These are phyloP conservation scores for Aromia moschata DNA, from an alignment of 2,888 invertebrate genomes.

Conservation along the genomic window DNA sequence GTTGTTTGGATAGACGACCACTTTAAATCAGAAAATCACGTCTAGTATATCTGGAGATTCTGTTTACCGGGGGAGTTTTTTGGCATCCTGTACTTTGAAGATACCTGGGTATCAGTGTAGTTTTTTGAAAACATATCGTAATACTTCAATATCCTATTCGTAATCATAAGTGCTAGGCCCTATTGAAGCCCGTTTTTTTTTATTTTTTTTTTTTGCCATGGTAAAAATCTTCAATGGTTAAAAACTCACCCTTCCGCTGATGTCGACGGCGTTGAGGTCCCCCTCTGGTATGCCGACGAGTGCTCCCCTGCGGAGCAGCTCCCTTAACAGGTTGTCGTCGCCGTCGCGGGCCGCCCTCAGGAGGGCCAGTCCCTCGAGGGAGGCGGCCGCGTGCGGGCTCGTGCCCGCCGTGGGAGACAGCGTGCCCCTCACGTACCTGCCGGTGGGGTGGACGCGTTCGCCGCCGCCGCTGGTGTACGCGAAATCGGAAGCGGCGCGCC, in stretches of 20 bases:
- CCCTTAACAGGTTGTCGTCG: constrained; percentile 63
- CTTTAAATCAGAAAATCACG: too few species aligned
- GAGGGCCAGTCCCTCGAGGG: constrained; percentile 59
- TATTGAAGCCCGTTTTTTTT: too few species aligned
- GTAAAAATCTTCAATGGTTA: too few species aligned
- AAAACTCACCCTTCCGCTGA: constrained; percentile 70
- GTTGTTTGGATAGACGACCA: too few species aligned
- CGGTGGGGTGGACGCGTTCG: constrained; percentile 58
- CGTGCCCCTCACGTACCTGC: constrained; percentile 60
- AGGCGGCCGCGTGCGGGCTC: constrained; percentile 54
- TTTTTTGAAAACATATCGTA: too few species aligned
- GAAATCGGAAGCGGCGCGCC: constrained; percentile 49
- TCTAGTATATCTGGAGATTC: too few species aligned
- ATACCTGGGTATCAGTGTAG: too few species aligned
- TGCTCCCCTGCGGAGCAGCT: constrained; percentile 61
- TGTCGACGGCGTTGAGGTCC: constrained; percentile 67
- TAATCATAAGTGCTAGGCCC: too few species aligned
- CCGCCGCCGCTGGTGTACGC: constrained; percentile 56
- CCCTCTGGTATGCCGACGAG: constrained; percentile 59
- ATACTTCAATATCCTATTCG: too few species aligned
- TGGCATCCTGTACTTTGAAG: too few species aligned
- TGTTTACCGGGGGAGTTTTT: too few species aligned
- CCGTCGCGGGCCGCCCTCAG: constrained; percentile 67
- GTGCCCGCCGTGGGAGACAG: constrained; percentile 62
- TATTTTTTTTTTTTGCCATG: too few species aligned